Percentiles rank a stretch among this genome's conserved stretches.
Evolutionary conservation across 2,113 vertebrate genomes (phyloP).

Genomic region (Hiodon alosoides): DNA sequence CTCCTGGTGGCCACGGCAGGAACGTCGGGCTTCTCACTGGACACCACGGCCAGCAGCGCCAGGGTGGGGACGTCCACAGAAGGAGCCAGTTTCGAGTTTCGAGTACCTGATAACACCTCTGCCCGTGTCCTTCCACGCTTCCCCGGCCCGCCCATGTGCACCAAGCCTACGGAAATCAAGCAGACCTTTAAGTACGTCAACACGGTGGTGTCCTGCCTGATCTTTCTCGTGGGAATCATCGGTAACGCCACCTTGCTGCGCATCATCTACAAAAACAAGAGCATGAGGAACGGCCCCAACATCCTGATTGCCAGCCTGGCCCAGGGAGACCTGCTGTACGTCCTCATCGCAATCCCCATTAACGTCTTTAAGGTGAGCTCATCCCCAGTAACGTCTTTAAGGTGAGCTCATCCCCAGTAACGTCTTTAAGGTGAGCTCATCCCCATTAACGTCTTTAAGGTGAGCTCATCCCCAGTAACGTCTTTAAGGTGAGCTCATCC

Average conservation of each 20-base stretch:
- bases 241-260: constrained; percentile 80
- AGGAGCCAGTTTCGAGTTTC: no score
- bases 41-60: no score
- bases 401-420: neutral
- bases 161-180: constrained; percentile 69
- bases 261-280: constrained; percentile 90
- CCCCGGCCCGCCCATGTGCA: constrained; percentile 63
- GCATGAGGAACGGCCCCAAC: constrained; percentile 85
- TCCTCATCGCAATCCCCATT: constrained; percentile 79
- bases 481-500: constrained; percentile 69
- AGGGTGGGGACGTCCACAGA: no score
- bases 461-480: constrained; percentile 5
- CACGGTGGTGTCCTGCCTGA: constrained; percentile 77
- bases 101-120: no score
- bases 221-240: constrained; percentile 80
- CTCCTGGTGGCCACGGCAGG: no score
- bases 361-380: constrained; percentile 75
- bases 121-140: constrained; percentile 18
- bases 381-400: no score
- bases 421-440: constrained; percentile 70
- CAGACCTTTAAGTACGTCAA: constrained; percentile 81
- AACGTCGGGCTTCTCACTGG: no score
- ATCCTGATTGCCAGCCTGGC: constrained; percentile 83
- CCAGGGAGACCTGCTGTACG: constrained; percentile 81
- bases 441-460: neutral